Evolutionary conservation across 2,797 vertebrate genomes (phyloP).

Genomic region (Melopsittacus undulatus): DNA sequence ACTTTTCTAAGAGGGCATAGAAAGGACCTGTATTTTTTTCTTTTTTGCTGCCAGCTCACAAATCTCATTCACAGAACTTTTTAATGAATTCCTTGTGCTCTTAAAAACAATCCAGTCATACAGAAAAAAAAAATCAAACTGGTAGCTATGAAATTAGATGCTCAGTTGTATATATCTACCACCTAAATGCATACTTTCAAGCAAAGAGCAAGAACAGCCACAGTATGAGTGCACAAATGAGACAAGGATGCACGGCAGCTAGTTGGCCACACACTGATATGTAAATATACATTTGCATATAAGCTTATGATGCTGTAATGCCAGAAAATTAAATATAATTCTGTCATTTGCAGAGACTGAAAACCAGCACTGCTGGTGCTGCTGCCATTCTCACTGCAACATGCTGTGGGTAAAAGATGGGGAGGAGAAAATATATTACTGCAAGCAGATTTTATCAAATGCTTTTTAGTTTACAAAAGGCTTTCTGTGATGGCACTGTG

Average conservation of each 20-base stretch:
- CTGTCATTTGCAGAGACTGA: neutral
- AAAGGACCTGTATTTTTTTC: neutral
- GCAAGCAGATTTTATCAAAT: neutral
- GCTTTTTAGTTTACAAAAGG: neutral
- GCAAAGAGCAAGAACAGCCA: neutral
- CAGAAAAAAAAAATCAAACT: neutral
- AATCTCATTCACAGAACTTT: neutral
- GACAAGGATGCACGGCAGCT: neutral
- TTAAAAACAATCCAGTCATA: neutral
- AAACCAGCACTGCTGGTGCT: neutral
- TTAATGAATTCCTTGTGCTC: neutral
- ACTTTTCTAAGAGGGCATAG: neutral
- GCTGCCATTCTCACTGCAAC: neutral
- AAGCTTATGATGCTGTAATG: neutral
- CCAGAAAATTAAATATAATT: neutral
- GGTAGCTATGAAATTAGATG: neutral
- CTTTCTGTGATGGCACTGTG: neutral
- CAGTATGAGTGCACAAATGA: neutral
- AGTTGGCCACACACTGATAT: accelerated
- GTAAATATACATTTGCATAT: neutral
- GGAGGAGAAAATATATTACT: neutral
- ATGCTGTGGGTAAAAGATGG: neutral
- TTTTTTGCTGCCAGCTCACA: neutral
- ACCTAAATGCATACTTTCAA: neutral
- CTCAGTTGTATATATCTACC: neutral